Evolutionary conservation across 2,888 invertebrate species (phyloP), one percentile per base, ranked within the genome.

Genomic region (Drosophila neotestacea): DNA sequence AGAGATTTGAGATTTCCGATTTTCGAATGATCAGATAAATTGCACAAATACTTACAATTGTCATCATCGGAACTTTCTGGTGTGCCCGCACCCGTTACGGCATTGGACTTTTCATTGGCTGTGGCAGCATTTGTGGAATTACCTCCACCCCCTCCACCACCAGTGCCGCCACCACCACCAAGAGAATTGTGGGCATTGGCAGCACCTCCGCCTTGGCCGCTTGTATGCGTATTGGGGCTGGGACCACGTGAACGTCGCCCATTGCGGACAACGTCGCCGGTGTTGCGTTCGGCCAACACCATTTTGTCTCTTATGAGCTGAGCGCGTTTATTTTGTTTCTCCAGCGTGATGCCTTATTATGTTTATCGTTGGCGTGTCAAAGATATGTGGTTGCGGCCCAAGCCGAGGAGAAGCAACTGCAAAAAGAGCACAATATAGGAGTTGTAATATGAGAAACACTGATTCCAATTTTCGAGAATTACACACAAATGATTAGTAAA

Each of bases 261-360:
- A 93, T 97, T 97, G 91, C 97, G 94, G 90, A 96, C 94, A 84
- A 94, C 95, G 92, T 97, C 97, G 87, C 84, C 60, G 56, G 94
- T 95, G 93, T 96, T 97, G 94, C 97, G 95, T 92, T 98, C 97
- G 36, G 97, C 96, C 92, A 97, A 94, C 92, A 98, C 97, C 97
- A 98, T 97, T 92, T 93, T 94, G 72, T 91, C 90, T 70, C 91
- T 89, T 68, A 91, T 91, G 67, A 91, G 82, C 79, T 91, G 91
- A 38, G 91, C 90, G 52, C 91, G 91, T 75, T 91, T 90, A 77
- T 91, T 90, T 67, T 85, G 89, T 65, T 90, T 90, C 90, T 90
- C 90, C 90, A 90, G 90, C 66, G 67, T 89, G 86, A 48, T 52
- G 74, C 47, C 66, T 16, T 27, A 44, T 78, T 69, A 39, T 70